Conservation (phyloP, 2,888 invertebrate species). For the Andrena trimmerana region DNA sequence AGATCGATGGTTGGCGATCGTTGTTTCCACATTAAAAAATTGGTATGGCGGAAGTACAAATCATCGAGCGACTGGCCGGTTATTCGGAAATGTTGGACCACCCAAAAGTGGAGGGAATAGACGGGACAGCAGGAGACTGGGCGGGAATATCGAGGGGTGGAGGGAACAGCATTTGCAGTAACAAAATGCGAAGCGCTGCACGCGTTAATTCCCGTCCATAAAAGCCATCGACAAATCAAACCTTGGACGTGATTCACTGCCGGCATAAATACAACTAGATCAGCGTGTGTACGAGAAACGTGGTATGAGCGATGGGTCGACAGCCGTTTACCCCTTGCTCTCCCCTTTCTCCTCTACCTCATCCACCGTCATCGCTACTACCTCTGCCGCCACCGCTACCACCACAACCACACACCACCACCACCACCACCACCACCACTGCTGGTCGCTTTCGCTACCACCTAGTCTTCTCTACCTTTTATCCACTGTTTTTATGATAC, state of each 20-base stretch:
- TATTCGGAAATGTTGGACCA: constrained; percentile 75
- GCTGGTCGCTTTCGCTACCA: not conserved
- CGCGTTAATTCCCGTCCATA: constrained; percentile 84
- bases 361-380: constrained; percentile 28
- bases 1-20: constrained; percentile 34
- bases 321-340: constrained; percentile 72
- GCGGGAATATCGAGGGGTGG: constrained; percentile 53
- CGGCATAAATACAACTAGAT: constrained; percentile 85
- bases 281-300: constrained; percentile 80
- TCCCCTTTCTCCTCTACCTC: constrained; percentile 45
- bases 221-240: constrained; percentile 85
- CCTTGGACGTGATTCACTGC: constrained; percentile 84
- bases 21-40: constrained; percentile 78
- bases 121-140: constrained; percentile 55
- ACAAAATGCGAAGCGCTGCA: constrained; percentile 83
- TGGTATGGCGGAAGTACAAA: constrained; percentile 81
- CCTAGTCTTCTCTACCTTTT: not conserved
- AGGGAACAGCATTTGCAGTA: constrained; percentile 81
- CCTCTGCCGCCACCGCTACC: constrained; percentile 6
- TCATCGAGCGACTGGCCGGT: constrained; percentile 80
- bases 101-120: constrained; percentile 62
- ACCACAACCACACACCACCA: constrained; percentile 20
- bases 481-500: too few relatives aligned
- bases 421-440: constrained; percentile 17
- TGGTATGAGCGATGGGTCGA: constrained; percentile 82